Percentiles rank a stretch among this genome's conserved stretches.
These are phyloP conservation scores for Hydrochoerus hydrochaeris DNA, from an alignment of 2,113 vertebrate genomes.

Conservation along the genomic window DNA sequence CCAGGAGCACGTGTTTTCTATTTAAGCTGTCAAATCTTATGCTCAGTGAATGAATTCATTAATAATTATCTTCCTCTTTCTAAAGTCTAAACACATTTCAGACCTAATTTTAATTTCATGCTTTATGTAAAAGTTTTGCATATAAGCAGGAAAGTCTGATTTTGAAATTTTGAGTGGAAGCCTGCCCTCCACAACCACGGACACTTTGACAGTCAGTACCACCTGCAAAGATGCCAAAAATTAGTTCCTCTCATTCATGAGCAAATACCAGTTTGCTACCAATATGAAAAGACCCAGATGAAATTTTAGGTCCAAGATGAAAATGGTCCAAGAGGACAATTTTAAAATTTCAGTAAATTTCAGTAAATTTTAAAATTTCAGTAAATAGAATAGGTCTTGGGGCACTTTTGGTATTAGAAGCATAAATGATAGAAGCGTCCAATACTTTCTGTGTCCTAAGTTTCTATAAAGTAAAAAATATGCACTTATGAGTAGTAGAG, in stretches of 20 bases:
- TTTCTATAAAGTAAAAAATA: neutral
- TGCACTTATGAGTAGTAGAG: neutral
- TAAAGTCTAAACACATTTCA: slow-evolving; percentile 24
- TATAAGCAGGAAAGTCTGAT: neutral
- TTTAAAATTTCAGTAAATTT: neutral
- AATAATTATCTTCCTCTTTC: neutral
- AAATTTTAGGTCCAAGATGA: slow-evolving; percentile 32
- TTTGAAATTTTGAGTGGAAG: slow-evolving; percentile 46
- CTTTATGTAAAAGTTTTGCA: slow-evolving; percentile 16
- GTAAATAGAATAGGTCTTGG: neutral
- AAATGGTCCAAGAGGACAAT: neutral
- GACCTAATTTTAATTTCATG: neutral
- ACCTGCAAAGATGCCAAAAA: neutral
- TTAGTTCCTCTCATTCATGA: slow-evolving; percentile 38
- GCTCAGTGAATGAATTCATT: neutral
- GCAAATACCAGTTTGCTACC: neutral
- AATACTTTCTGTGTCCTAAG: neutral
- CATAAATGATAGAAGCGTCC: neutral
- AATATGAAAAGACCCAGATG: neutral
- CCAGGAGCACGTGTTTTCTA: neutral
- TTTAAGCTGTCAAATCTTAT: neutral
- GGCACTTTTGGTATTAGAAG: neutral
- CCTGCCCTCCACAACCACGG: neutral
- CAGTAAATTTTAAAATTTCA: slow-evolving; percentile 13
- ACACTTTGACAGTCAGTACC: neutral